Evolutionary conservation across 2,888 invertebrate species (phyloP).

Genomic region (Latrodectus elegans): DNA sequence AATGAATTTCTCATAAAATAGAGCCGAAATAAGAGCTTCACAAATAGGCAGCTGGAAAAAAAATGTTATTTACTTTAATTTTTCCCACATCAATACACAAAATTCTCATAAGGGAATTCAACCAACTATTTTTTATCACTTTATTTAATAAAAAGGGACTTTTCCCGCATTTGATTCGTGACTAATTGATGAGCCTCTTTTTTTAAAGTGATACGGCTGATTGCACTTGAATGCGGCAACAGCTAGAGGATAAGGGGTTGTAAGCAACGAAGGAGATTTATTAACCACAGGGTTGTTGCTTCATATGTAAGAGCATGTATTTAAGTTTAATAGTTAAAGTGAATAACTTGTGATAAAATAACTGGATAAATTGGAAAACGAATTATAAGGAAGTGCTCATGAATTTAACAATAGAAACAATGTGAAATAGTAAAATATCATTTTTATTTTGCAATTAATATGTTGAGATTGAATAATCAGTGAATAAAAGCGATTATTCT

Average conservation of each 20-base stretch:
- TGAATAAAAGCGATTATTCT: too few species aligned
- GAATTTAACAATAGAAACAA: too few species aligned
- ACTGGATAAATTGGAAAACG: too few species aligned
- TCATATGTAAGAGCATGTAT: too few species aligned
- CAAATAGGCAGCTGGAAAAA: constrained; percentile 22
- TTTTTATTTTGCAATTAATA: too few species aligned
- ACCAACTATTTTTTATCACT: not conserved
- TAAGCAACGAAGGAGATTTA: not conserved
- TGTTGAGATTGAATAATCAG: too few species aligned
- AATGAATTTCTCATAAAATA: constrained; percentile 8
- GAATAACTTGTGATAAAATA: too few species aligned
- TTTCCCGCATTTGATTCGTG: constrained; percentile 13
- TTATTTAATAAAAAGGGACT: not conserved
- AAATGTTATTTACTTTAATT: not conserved
- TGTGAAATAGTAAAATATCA: too few species aligned
- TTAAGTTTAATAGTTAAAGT: too few species aligned
- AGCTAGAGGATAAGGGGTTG: not conserved
- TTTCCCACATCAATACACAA: constrained; percentile 15
- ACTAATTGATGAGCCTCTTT: constrained; percentile 22
- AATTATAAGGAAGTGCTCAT: too few species aligned
- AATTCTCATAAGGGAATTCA: not conserved
- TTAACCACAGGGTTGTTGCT: too few species aligned
- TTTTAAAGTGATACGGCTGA: too few species aligned
- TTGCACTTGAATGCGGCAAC: not conserved
- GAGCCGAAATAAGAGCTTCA: constrained; percentile 6